phyloP scores from a whole-genome alignment of 2,797 vertebrate species.

The Chromobotia macracanthus region DNA sequence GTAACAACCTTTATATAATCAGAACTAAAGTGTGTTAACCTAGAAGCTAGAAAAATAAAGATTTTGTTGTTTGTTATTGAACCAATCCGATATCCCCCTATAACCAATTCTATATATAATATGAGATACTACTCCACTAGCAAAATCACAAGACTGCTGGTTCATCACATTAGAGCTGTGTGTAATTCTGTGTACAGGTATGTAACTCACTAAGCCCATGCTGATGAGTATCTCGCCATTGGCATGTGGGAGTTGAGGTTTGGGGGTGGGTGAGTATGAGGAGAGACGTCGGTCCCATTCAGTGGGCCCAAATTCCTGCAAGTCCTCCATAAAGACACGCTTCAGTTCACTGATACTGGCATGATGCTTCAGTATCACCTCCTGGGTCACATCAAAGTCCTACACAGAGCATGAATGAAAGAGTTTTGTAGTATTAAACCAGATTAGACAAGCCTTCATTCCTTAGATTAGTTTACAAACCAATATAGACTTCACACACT shows the following conservation, averaged over 20 bases:
- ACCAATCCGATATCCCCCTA: neutral
- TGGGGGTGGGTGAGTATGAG: slow-evolving; percentile 89
- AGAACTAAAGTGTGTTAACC: neutral
- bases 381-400: slow-evolving; percentile 91
- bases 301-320: slow-evolving; percentile 85
- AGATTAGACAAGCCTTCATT: neutral
- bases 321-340: slow-evolving; percentile 93
- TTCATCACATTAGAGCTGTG: neutral
- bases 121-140: neutral
- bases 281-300: slow-evolving; percentile 99
- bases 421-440: neutral
- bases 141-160: neutral
- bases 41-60: neutral
- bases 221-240: slow-evolving; percentile 84
- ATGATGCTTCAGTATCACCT: slow-evolving; percentile 90
- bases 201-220: slow-evolving; percentile 87
- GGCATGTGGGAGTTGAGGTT: slow-evolving; percentile 80
- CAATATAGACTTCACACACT: slow-evolving; percentile 5
- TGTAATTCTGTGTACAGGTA: neutral
- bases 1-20: neutral
- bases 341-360: slow-evolving; percentile 95
- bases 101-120: neutral
- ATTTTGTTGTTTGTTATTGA: neutral
- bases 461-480: neutral
- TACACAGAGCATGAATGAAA: slow-evolving; percentile 60